Conservation (phyloP, 2,797 vertebrate genomes). For the Galaxias olidus region DNA sequence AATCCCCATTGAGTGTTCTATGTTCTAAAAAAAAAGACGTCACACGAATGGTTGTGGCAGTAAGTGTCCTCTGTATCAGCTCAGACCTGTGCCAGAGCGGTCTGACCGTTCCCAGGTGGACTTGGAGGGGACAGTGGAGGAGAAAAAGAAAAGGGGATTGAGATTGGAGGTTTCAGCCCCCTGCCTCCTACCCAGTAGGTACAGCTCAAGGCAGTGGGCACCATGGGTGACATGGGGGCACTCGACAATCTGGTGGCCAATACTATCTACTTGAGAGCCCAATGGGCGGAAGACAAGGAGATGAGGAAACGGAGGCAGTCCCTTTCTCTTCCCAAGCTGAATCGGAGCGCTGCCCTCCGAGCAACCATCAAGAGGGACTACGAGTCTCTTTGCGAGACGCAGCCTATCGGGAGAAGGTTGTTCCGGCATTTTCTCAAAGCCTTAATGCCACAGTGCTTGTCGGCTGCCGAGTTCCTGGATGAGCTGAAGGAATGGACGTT, state of each 20-base stretch:
- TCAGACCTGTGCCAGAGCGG: constrained; percentile 20
- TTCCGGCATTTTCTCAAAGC: constrained; percentile 82
- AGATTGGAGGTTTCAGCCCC: constrained; percentile 17
- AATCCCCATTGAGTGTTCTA: constrained; percentile 79
- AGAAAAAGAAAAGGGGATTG: not conserved
- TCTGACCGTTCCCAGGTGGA: constrained; percentile 26
- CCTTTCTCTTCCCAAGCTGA: constrained; percentile 72
- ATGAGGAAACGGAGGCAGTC: constrained; percentile 75
- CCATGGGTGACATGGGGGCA: constrained; percentile 81
- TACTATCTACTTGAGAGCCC: constrained; percentile 84
- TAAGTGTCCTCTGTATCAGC: constrained; percentile 25
- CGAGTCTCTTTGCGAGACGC: constrained; percentile 81
- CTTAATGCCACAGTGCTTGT: constrained; percentile 63
- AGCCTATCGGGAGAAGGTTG: constrained; percentile 84
- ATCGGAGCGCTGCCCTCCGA: constrained; percentile 57
- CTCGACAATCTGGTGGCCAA: constrained; percentile 87
- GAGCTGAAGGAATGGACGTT: constrained; percentile 79
- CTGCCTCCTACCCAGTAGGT: constrained; percentile 8
- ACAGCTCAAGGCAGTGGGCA: not conserved
- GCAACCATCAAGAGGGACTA: constrained; percentile 59
- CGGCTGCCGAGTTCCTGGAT: constrained; percentile 77
- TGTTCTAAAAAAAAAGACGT: constrained; percentile 63
- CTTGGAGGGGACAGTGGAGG: constrained; percentile 31
- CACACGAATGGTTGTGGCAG: constrained; percentile 49
- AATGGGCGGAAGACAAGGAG: constrained; percentile 70